phyloP scores from a whole-genome alignment of 1,140 invertebrate species.

The Zaprionus nigranus region DNA sequence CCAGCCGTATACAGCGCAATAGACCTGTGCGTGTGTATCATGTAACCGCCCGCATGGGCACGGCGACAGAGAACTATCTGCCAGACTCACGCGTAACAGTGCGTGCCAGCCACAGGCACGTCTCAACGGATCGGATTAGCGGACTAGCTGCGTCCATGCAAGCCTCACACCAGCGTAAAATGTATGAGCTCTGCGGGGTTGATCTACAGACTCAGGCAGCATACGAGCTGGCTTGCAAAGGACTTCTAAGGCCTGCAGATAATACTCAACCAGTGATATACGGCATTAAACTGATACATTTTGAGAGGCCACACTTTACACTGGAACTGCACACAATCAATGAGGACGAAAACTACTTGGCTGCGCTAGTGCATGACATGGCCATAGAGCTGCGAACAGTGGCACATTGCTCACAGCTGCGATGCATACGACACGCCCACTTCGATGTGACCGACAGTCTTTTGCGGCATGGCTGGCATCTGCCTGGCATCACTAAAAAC shows the following conservation, averaged over 20 bases:
- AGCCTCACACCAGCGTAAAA: slow-evolving; percentile 91
- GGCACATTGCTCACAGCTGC: slow-evolving; percentile 92
- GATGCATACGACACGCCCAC: slow-evolving; percentile 92
- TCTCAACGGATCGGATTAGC: slow-evolving; percentile 88
- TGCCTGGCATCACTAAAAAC: slow-evolving; percentile 90
- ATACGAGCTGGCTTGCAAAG: slow-evolving; percentile 93
- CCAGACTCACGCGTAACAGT: slow-evolving; percentile 90
- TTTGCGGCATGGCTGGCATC: slow-evolving; percentile 92
- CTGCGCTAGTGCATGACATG: slow-evolving; percentile 91
- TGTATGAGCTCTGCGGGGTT: slow-evolving; percentile 92
- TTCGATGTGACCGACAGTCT: slow-evolving; percentile 92
- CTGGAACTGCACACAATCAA: slow-evolving; percentile 95
- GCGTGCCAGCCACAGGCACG: slow-evolving; percentile 89
- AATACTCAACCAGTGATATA: slow-evolving; percentile 92
- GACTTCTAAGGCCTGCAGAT: slow-evolving; percentile 90
- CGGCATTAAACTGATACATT: slow-evolving; percentile 93
- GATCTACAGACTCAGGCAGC: slow-evolving; percentile 93
- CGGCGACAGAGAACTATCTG: slow-evolving; percentile 91
- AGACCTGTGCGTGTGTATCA: slow-evolving; percentile 89
- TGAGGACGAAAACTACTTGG: slow-evolving; percentile 91
- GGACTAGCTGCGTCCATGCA: slow-evolving; percentile 90
- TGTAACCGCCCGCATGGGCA: slow-evolving; percentile 91
- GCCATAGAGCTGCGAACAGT: slow-evolving; percentile 91
- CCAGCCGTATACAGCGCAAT: slow-evolving; percentile 86
- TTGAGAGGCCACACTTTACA: slow-evolving; percentile 93